phyloP scores from a whole-genome alignment of 2,888 invertebrate genomes.

The Trachelus tabidus region DNA sequence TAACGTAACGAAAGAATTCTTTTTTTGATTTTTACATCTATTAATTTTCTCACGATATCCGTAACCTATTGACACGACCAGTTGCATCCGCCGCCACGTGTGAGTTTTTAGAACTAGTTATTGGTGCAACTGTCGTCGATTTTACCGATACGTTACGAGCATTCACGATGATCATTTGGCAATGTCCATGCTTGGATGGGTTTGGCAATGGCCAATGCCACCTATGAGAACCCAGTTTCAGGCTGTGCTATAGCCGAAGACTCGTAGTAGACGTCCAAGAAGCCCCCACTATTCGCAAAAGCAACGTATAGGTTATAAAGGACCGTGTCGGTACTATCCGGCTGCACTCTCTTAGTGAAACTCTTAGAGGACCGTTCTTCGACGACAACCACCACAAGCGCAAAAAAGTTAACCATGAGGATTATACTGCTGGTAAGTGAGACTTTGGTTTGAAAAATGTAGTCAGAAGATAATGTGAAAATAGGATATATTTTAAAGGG shows the following conservation, averaged over 20 bases:
- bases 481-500: neutral
- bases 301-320: slow-evolving; percentile 64
- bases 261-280: slow-evolving; percentile 28
- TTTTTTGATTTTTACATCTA: neutral
- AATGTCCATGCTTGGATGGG: slow-evolving; percentile 22
- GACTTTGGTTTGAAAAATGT: neutral
- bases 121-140: neutral
- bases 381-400: slow-evolving; percentile 29
- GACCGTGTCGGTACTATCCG: slow-evolving; percentile 58
- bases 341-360: slow-evolving; percentile 65
- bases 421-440: slow-evolving; percentile 61
- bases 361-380: slow-evolving; percentile 57
- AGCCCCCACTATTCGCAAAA: slow-evolving; percentile 57
- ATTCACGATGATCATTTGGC: slow-evolving; percentile 28
- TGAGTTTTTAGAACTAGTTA: neutral
- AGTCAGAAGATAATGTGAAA: neutral
- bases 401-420: slow-evolving; percentile 54
- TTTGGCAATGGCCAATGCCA: slow-evolving; percentile 46
- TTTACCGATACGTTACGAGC: slow-evolving; percentile 17
- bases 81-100: slow-evolving; percentile 5
- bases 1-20: neutral
- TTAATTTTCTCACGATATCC: neutral
- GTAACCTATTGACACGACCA: neutral
- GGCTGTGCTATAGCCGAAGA: slow-evolving; percentile 5
- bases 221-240: slow-evolving; percentile 11